Conservation (phyloP, 2,888 invertebrate genomes). For the Dryocosmus kuriphilus region DNA sequence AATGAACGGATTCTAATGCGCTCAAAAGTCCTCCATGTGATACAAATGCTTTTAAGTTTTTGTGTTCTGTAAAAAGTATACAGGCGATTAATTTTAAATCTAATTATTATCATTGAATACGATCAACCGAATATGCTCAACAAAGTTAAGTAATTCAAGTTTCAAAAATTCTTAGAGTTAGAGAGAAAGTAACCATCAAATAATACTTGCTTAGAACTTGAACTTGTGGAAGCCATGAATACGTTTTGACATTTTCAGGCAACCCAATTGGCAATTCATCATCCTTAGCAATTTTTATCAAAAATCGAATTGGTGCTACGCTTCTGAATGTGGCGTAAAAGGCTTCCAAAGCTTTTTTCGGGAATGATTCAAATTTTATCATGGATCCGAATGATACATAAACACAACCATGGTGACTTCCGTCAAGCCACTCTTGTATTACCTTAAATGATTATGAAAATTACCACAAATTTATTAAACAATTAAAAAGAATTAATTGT, state of each 20-base stretch:
- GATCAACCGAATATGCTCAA: neutral
- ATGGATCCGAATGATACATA: constrained; percentile 70
- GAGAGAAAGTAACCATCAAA: neutral
- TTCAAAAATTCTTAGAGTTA: neutral
- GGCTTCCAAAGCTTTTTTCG: constrained; percentile 50
- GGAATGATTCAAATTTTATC: constrained; percentile 66
- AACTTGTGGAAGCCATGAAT: constrained; percentile 66
- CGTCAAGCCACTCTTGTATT: constrained; percentile 67
- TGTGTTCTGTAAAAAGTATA: constrained; percentile 7
- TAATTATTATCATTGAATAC: neutral
- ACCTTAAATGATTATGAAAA: constrained; percentile 55
- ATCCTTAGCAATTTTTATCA: constrained; percentile 63
- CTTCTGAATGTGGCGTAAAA: constrained; percentile 63
- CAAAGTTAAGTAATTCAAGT: neutral
- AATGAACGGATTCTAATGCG: constrained; percentile 63
- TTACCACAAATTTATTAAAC: neutral
- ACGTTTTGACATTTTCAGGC: constrained; percentile 68
- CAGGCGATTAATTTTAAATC: neutral
- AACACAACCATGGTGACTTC: constrained; percentile 64
- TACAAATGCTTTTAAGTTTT: constrained; percentile 63
- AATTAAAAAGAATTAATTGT: no score
- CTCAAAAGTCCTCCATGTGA: constrained; percentile 68
- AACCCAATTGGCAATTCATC: constrained; percentile 61
- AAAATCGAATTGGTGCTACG: constrained; percentile 65
- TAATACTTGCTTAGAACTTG: constrained; percentile 63